Conservation (phyloP, 1,140 invertebrate species). For the Ladona fulva region DNA sequence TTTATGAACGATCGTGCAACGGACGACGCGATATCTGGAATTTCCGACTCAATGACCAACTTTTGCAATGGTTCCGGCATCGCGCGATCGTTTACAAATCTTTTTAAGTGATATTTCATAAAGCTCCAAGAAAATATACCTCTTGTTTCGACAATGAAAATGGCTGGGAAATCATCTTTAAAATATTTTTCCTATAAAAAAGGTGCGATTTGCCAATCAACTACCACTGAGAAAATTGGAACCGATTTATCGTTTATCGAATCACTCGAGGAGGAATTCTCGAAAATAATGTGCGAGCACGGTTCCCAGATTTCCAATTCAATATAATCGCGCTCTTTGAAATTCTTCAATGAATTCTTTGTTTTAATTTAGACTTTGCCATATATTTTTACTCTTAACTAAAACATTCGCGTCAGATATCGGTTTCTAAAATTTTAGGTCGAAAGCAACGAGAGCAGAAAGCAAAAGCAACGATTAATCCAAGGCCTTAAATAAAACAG, state of each 20-base stretch:
- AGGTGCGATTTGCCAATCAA: background rate
- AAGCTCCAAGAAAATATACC: background rate
- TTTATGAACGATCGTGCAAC: background rate
- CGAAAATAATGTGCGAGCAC: too few relatives aligned
- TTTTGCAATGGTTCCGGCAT: background rate
- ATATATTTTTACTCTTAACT: background rate
- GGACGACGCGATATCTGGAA: background rate
- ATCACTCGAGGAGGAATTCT: too few relatives aligned
- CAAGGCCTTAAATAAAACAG: background rate
- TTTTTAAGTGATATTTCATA: background rate
- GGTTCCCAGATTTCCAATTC: too few relatives aligned
- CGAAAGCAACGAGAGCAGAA: background rate
- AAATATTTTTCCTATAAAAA: background rate
- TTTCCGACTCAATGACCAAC: background rate
- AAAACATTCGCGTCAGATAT: background rate
- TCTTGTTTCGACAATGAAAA: background rate
- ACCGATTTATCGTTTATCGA: too few relatives aligned
- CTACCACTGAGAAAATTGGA: background rate
- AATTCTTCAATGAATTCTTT: background rate
- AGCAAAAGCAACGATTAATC: background rate
- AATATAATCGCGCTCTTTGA: background rate
- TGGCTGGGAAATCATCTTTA: background rate
- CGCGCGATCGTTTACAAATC: background rate
- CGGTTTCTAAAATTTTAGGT: background rate
- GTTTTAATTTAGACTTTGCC: background rate